Conservation (phyloP, 2,888 invertebrate species). For the Zaprionus obscuricornis region DNA sequence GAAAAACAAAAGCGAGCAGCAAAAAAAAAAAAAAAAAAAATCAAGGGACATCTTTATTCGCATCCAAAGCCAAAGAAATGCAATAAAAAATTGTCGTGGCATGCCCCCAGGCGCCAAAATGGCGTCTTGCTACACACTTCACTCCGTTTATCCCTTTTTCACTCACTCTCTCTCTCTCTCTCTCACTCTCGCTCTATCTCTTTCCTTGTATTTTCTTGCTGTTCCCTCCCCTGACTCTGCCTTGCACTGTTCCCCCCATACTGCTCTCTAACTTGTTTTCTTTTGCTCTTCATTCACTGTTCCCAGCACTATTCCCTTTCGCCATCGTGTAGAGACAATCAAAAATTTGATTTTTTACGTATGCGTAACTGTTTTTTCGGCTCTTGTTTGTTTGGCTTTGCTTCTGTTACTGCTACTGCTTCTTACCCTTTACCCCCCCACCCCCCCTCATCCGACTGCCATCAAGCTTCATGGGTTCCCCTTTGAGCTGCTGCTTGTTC, state of each 20-base stretch:
- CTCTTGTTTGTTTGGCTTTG: conserved; percentile 47
- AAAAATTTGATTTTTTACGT: conserved; percentile 71
- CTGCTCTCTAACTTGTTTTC: too few species aligned
- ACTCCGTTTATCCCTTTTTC: neutral
- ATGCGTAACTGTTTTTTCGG: conserved; percentile 63
- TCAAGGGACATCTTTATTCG: conserved; percentile 45
- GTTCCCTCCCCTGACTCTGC: too few species aligned
- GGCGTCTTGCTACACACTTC: conserved; percentile 14
- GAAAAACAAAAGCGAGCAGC: neutral
- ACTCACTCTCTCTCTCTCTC: neutral
- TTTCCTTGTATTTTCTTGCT: too few species aligned
- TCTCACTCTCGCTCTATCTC: too few species aligned
- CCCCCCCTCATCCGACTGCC: neutral
- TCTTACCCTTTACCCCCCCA: neutral
- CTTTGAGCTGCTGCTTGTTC: neutral
- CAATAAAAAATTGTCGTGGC: conserved; percentile 55
- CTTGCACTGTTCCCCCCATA: too few species aligned
- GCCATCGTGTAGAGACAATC: conserved; percentile 43
- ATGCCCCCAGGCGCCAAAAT: conserved; percentile 43
- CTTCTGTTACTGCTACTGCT: neutral
- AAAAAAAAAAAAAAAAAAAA: neutral
- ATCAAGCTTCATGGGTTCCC: neutral
- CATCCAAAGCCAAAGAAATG: conserved; percentile 53
- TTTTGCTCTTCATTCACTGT: too few species aligned
- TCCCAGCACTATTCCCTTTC: too few species aligned